phyloP scores from a whole-genome alignment of 2,797 vertebrate species.

The Poecile montanus region DNA sequence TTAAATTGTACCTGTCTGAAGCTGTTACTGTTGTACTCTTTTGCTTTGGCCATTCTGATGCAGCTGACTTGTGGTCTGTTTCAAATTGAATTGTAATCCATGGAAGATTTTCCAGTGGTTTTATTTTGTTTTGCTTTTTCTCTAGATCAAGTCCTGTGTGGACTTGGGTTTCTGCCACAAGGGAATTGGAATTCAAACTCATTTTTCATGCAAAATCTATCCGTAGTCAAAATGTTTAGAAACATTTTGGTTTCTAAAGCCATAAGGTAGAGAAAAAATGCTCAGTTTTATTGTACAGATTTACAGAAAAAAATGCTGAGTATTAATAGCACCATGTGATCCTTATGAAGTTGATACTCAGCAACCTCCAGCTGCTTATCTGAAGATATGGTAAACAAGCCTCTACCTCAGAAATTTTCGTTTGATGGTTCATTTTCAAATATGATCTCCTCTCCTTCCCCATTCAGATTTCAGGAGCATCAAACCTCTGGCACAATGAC shows the following conservation, averaged over 20 bases:
- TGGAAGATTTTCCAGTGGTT: not conserved
- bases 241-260: not conserved
- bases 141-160: not conserved
- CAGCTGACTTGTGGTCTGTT: not conserved
- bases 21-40: not conserved
- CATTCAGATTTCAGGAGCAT: constrained; percentile 6
- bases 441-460: not conserved
- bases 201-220: not conserved
- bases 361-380: not conserved
- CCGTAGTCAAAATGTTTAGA: not conserved
- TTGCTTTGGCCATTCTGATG: not conserved
- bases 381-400: not conserved
- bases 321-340: not conserved
- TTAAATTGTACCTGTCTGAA: not conserved
- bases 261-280: not conserved
- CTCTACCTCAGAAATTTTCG: not conserved
- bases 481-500: constrained; percentile 9
- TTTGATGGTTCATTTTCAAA: constrained; percentile 35
- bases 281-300: not conserved
- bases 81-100: not conserved
- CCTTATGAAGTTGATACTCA: not conserved
- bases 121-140: not conserved
- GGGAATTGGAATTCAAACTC: not conserved
- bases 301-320: not conserved
- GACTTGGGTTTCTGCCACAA: not conserved